Conservation (phyloP, 2,797 vertebrate genomes). For the Gymnoscopelus braueri region DNA sequence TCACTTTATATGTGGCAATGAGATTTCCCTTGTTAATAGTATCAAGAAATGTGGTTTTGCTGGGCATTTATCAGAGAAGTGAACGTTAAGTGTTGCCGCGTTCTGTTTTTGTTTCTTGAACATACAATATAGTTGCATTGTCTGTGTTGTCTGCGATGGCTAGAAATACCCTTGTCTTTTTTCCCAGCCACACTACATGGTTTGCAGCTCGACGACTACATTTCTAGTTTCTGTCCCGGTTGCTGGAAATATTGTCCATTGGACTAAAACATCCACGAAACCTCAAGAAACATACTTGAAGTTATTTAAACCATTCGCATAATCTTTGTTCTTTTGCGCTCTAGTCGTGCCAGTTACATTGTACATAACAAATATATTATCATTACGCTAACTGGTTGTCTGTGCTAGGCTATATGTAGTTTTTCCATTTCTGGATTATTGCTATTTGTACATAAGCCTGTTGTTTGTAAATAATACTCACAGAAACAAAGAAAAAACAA, state of each 20-base stretch:
- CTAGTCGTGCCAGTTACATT: slow-evolving; percentile 72
- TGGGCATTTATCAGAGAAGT: slow-evolving; percentile 63
- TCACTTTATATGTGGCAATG: slow-evolving; percentile 62
- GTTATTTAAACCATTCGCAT: slow-evolving; percentile 71
- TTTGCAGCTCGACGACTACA: slow-evolving; percentile 46
- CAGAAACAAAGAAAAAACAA: slow-evolving; percentile 70
- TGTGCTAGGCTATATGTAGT: slow-evolving; percentile 67
- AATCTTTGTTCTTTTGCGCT: slow-evolving; percentile 63
- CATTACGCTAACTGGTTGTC: slow-evolving; percentile 70
- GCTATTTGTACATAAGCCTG: slow-evolving; percentile 74
- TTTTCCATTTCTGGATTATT: slow-evolving; percentile 62
- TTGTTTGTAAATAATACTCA: slow-evolving; percentile 78
- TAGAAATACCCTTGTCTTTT: slow-evolving; percentile 46
- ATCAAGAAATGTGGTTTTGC: slow-evolving; percentile 33
- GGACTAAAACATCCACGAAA: slow-evolving; percentile 68
- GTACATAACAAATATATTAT: slow-evolving; percentile 79
- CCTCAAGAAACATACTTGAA: slow-evolving; percentile 80
- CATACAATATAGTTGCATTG: slow-evolving; percentile 37
- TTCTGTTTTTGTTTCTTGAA: slow-evolving; percentile 14
- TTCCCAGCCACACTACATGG: slow-evolving; percentile 48
- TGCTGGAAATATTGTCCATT: slow-evolving; percentile 54
- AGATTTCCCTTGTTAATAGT: slow-evolving; percentile 34
- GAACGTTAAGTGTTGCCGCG: slow-evolving; percentile 47
- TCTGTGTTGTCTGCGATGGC: slow-evolving; percentile 45
- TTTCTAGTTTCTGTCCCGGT: slow-evolving; percentile 40